These are phyloP conservation scores for Nomada goodeniana DNA, from an alignment of 2,888 invertebrate genomes.

Conservation along the genomic window DNA sequence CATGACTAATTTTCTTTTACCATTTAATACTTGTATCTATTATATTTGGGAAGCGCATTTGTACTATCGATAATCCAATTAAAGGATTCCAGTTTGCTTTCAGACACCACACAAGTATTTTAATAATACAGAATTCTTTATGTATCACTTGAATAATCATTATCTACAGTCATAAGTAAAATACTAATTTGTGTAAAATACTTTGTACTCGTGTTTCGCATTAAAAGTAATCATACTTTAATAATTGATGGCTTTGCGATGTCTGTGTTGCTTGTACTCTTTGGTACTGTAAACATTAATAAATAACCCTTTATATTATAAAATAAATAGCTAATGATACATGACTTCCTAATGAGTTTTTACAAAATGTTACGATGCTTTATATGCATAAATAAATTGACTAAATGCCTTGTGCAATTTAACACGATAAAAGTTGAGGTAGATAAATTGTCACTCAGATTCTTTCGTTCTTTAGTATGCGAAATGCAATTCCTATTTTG, in stretches of 20 bases:
- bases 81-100: not conserved
- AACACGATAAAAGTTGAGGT: constrained; percentile 54
- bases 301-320: constrained; percentile 22
- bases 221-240: constrained; percentile 3
- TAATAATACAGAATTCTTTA: not conserved
- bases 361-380: constrained; percentile 18
- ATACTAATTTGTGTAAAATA: constrained; percentile 5
- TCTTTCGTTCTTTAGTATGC: not conserved
- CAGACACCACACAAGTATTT: constrained; percentile 1
- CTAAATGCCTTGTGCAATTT: constrained; percentile 1
- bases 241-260: constrained; percentile 28
- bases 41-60: constrained; percentile 45
- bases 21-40: constrained; percentile 7
- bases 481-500: not conserved
- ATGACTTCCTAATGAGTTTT: not conserved
- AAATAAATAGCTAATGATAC: constrained; percentile 25
- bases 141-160: constrained; percentile 20
- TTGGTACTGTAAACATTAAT: constrained; percentile 49
- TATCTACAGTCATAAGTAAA: constrained; percentile 18
- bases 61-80: constrained; percentile 37
- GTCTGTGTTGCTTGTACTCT: constrained; percentile 41
- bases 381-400: not conserved
- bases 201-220: not conserved
- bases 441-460: constrained; percentile 39
- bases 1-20: not conserved